Evolutionary conservation across 2,113 vertebrate genomes (phyloP).

Genomic region (Ovibos moschatus): DNA sequence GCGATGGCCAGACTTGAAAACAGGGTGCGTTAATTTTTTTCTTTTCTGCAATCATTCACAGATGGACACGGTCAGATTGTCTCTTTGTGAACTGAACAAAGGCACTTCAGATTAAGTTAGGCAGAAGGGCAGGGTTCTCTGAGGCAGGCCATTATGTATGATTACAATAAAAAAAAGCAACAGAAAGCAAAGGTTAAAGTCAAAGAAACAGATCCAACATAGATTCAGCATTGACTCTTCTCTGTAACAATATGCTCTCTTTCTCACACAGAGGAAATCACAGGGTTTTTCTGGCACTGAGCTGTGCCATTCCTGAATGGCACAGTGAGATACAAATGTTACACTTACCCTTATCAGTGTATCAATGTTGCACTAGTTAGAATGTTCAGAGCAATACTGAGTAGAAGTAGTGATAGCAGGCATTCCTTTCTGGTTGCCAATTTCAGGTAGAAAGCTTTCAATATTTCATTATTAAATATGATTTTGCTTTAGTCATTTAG

Average conservation of each 20-base stretch:
- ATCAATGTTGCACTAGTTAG: not conserved
- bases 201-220: not conserved
- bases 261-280: not conserved
- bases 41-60: not conserved
- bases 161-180: not conserved
- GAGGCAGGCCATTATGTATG: not conserved
- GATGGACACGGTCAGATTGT: not conserved
- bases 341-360: not conserved
- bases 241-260: not conserved
- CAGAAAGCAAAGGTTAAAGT: not conserved
- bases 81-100: not conserved
- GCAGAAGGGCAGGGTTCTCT: not conserved
- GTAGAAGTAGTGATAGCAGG: not conserved
- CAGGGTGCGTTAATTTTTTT: not conserved
- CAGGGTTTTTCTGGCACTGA: not conserved
- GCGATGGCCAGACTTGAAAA: not conserved
- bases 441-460: not conserved
- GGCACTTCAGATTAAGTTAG: not conserved
- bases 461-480: not conserved
- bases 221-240: not conserved
- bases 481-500: not conserved
- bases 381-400: not conserved
- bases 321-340: not conserved
- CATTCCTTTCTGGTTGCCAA: not conserved
- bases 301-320: not conserved